A percentile compares a stretch with the other conserved stretches of the same genome.
Evolutionary conservation across 2,888 invertebrate genomes (phyloP).

Genomic region (Conops quadrifasciatus): DNA sequence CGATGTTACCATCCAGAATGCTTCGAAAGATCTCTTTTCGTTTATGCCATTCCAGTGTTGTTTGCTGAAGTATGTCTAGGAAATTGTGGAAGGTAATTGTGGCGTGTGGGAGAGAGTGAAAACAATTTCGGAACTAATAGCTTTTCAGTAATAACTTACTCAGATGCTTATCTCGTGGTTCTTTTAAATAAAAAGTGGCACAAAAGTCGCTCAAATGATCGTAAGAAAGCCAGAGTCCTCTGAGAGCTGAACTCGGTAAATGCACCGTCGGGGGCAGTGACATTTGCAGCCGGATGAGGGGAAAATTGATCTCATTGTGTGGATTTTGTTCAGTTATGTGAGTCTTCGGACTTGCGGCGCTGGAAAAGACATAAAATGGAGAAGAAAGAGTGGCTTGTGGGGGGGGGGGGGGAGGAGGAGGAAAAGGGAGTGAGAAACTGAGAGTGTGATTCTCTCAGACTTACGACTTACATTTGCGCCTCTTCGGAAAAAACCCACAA

Average conservation of each 20-base stretch:
- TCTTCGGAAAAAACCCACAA: constrained; percentile 62
- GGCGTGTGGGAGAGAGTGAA: no score
- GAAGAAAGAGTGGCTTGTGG: not conserved
- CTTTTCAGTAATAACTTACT: constrained; percentile 50
- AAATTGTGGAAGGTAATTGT: no score
- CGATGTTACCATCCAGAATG: constrained; percentile 60
- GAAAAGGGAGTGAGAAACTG: no score
- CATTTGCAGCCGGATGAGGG: constrained; percentile 64
- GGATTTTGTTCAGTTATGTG: constrained; percentile 57
- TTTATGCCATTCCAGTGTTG: constrained; percentile 64
- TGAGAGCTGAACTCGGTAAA: constrained; percentile 64
- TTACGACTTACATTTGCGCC: constrained; percentile 57
- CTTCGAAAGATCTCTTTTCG: constrained; percentile 63
- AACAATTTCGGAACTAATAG: no score
- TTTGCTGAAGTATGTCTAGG: constrained; percentile 59
- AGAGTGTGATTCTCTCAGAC: no score
- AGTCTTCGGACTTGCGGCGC: constrained; percentile 55
- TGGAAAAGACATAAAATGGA: constrained; percentile 28
- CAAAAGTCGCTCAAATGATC: constrained; percentile 69
- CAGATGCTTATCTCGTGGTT: constrained; percentile 50
- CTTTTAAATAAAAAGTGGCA: constrained; percentile 55
- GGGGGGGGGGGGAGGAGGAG: no score
- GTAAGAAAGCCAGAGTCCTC: constrained; percentile 67
- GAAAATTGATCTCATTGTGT: constrained; percentile 66
- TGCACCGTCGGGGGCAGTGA: constrained; percentile 65